Evolutionary conservation across 2,888 invertebrate species (phyloP), one percentile per base, ranked within the genome.

Genomic region (Catocala nupta): DNA sequence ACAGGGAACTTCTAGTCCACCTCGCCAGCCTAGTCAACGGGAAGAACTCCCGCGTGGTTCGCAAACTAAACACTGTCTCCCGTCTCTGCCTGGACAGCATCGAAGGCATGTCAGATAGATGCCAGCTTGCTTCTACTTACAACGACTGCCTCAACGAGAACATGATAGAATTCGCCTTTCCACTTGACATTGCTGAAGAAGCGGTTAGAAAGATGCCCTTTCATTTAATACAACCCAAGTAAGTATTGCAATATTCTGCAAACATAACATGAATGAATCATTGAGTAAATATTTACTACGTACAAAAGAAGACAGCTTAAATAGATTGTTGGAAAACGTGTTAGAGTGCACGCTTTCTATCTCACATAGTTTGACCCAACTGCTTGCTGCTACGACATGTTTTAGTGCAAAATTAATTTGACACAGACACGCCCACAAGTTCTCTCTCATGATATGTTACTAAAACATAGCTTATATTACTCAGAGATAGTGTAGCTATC

Each of bases 121-220:
- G 93, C 64, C 92, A 93, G 52, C 81, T 93, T 1, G 93, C 92
- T 0, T 93, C 93, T 0, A 91, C 92, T 0, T 94, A 93, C 78
- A 93, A 93, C 52, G 93, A 93, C 75, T 93, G 93, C 58, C 68
- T 93, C 9, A 93, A 93, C 43, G 93, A 93, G 53, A 93, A 93
- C 68, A 93, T 93, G 93, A 78, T 88, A 13, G 94, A 93, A 51
- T 93, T 94, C 53, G 88, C 92, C 0, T 94, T 94, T 59, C 93
- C 94, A 0, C 72, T 93, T 1, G 93, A 93, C 5, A 87, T 94
- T 3, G 93, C 93, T 5, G 93, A 93, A 52, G 93, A 93, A 56
- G 92, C 90, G 0, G 93, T 93, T 0, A 85, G 90, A 44, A 93
- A 93, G 75, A 93, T 93, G 93, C 93, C 94, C 0, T 94, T 93